A percentile compares a stretch with the other conserved stretches of the same genome.
These are phyloP conservation scores for Oxyruncus cristatus DNA, from an alignment of 2,113 vertebrate genomes.

Conservation along the genomic window DNA sequence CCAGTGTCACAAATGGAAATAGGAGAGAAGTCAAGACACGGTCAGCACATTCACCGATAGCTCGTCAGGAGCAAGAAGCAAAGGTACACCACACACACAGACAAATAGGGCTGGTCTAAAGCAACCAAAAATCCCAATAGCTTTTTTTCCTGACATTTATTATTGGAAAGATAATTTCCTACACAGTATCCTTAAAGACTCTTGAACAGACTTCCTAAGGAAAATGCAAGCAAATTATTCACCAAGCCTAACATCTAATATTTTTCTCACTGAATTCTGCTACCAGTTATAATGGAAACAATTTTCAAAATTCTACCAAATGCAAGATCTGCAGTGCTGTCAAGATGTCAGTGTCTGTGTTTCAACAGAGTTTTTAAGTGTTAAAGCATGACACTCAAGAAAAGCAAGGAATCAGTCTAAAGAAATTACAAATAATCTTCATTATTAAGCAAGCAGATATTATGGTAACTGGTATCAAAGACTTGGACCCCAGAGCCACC, in stretches of 20 bases:
- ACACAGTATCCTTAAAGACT: not conserved
- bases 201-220: not conserved
- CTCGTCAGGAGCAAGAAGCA: not conserved
- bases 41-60: not conserved
- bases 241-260: not conserved
- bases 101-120: not conserved
- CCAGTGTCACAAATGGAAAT: fast-evolving
- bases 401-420: not conserved
- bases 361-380: not conserved
- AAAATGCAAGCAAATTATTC: not conserved
- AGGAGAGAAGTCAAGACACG: not conserved
- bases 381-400: not conserved
- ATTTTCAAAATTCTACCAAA: not conserved
- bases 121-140: not conserved
- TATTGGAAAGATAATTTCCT: not conserved
- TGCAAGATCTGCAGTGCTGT: not conserved
- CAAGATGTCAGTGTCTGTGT: not conserved
- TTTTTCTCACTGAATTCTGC: not conserved
- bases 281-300: not conserved
- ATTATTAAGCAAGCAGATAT: not conserved
- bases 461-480: not conserved
- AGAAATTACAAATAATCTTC: not conserved
- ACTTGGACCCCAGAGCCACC: not conserved
- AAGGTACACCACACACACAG: not conserved
- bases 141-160: not conserved